These are phyloP conservation scores for Camponotus fellah DNA, from an alignment of 2,888 invertebrate species.

Conservation along the genomic window DNA sequence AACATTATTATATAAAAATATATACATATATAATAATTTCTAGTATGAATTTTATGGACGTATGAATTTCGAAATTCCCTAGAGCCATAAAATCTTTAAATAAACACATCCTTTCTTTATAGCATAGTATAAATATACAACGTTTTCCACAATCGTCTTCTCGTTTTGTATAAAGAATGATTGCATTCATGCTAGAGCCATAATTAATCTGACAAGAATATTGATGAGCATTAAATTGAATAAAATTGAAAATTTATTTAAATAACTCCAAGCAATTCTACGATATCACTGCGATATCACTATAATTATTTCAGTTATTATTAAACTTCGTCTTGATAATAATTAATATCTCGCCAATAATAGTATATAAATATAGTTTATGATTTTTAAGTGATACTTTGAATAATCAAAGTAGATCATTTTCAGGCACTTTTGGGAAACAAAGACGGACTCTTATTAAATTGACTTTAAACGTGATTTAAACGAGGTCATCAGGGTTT, in stretches of 20 bases:
- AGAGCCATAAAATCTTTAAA: neutral
- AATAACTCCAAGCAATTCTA: neutral
- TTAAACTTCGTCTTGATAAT: neutral
- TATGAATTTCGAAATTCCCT: neutral
- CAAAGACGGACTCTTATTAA: neutral
- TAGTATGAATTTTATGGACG: constrained; percentile 1
- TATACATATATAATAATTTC: constrained; percentile 15
- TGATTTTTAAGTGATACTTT: constrained; percentile 1
- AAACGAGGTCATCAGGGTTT: constrained; percentile 64
- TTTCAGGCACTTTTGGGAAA: neutral
- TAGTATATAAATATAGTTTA: neutral
- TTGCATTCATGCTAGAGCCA: neutral
- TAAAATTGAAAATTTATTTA: neutral
- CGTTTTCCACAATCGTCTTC: neutral
- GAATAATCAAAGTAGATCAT: neutral
- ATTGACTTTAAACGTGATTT: neutral
- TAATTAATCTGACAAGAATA: neutral
- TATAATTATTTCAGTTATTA: neutral
- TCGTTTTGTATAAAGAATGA: neutral
- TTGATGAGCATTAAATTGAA: neutral
- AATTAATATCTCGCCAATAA: neutral
- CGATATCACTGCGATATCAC: neutral
- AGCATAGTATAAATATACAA: neutral
- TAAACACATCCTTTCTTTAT: neutral
- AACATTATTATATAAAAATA: neutral